Conservation (phyloP, 2,113 vertebrate species). For the Thalassarche chlororhynchos region DNA sequence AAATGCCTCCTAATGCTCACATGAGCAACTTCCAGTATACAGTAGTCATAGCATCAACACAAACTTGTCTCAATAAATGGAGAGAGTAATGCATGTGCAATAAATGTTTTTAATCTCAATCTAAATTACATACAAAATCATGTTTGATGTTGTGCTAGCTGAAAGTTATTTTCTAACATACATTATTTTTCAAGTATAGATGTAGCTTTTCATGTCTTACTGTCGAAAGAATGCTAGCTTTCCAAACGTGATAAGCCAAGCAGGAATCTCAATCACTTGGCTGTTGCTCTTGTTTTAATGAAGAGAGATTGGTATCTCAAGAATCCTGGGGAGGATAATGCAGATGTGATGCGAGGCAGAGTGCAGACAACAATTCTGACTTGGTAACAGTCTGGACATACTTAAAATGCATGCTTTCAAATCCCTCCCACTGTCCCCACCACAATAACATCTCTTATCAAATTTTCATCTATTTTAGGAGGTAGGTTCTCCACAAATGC, state of each 20-base stretch:
- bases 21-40: not conserved
- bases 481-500: not conserved
- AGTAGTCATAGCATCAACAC: not conserved
- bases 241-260: not conserved
- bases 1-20: not conserved
- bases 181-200: not conserved
- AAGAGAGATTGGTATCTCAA: constrained; percentile 46
- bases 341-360: constrained; percentile 42
- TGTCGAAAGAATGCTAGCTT: not conserved
- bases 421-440: constrained; percentile 31
- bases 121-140: not conserved
- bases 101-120: not conserved
- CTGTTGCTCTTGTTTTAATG: not conserved
- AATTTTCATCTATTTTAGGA: not conserved
- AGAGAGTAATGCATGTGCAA: not conserved
- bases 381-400: not conserved
- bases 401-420: constrained; percentile 9
- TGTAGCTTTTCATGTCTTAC: not conserved
- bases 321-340: constrained; percentile 34
- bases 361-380: constrained; percentile 33
- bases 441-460: constrained; percentile 21
- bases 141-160: not conserved
- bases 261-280: not conserved
- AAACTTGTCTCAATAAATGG: not conserved
- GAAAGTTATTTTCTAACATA: not conserved